These are phyloP conservation scores for Capromys pilorides DNA, from an alignment of 2,797 vertebrate species.

Conservation along the genomic window DNA sequence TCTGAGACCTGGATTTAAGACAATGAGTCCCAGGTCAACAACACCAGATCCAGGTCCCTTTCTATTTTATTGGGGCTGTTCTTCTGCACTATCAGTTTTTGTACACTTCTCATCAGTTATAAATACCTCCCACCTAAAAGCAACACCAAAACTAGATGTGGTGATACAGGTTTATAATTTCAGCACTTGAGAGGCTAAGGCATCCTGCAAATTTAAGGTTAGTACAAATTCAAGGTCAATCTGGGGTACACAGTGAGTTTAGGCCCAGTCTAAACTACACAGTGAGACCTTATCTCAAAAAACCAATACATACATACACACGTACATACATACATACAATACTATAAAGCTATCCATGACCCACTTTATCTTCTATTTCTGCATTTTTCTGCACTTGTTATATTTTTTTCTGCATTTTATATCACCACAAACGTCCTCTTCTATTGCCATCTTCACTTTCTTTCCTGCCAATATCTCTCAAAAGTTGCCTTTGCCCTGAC, in stretches of 20 bases:
- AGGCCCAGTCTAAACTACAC: neutral
- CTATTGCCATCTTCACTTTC: neutral
- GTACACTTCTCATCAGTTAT: neutral
- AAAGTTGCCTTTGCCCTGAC: neutral
- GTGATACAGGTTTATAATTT: neutral
- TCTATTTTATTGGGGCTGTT: neutral
- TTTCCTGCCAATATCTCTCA: neutral
- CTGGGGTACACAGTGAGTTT: neutral
- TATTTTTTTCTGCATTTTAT: neutral
- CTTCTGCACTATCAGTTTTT: neutral
- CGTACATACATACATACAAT: neutral
- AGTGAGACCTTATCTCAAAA: neutral
- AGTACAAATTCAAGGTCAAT: neutral
- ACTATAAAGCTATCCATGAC: neutral
- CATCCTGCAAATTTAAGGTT: too few species aligned
- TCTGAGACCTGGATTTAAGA: neutral
- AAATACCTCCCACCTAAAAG: neutral
- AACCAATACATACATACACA: neutral
- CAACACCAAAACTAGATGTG: neutral
- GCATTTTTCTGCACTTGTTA: neutral
- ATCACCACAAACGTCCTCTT: neutral
- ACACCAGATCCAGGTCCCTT: neutral
- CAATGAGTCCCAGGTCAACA: too few species aligned
- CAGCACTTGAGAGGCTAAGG: neutral
- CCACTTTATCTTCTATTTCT: neutral